Evolutionary conservation across 1,140 invertebrate species (phyloP).

Genomic region (Bombus fervidus): DNA sequence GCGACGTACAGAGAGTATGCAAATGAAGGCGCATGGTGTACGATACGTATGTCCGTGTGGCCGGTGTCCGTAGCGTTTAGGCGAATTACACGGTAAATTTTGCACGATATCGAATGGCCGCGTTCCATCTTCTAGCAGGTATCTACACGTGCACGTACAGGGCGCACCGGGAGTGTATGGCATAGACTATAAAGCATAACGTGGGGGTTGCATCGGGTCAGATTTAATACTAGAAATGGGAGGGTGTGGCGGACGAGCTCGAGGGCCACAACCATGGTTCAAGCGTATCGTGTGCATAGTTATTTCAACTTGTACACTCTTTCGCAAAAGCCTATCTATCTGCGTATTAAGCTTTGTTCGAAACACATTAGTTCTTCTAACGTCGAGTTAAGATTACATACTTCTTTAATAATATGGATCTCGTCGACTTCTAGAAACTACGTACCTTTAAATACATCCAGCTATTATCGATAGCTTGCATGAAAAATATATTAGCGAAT

Average conservation of each 20-base stretch:
- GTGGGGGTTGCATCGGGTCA: conserved; percentile 70
- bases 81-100: conserved; percentile 69
- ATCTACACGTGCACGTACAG: conserved; percentile 30
- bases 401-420: too few species aligned
- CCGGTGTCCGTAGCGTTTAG: conserved; percentile 56
- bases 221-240: conserved; percentile 79
- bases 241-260: conserved; percentile 70
- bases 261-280: conserved; percentile 56
- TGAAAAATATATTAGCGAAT: too few species aligned
- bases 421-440: too few species aligned
- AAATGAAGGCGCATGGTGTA: conserved; percentile 13
- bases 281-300: conserved; percentile 68
- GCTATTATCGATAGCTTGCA: too few species aligned
- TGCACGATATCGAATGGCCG: conserved; percentile 66
- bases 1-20: conserved; percentile 3
- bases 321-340: conserved; percentile 49
- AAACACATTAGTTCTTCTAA: accelerated
- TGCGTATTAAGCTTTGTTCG: too few species aligned
- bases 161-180: conserved; percentile 10
- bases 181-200: conserved; percentile 66
- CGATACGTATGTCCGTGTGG: background rate
- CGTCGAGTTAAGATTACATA: too few species aligned
- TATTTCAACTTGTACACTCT: conserved; percentile 65
- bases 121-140: conserved; percentile 63
- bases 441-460: too few species aligned